Evolutionary conservation across 2,113 vertebrate genomes (phyloP), one percentile per base, ranked within the genome.

Genomic region (Lepisosteus oculatus): DNA sequence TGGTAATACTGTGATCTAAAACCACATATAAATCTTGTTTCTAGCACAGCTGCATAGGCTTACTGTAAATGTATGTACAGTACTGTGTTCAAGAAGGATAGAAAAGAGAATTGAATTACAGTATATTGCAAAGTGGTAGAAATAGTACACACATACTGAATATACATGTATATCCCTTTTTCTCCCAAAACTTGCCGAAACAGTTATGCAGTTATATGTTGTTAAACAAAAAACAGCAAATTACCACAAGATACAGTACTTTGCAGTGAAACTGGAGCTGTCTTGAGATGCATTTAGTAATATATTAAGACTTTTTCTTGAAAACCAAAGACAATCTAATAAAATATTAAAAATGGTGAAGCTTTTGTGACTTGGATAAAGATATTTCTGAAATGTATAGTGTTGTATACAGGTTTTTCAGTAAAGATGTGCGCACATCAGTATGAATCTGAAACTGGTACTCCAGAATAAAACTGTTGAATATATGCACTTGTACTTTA

Each of bases 1-100:
- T 56, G 12, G 29, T 69, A 69, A 54, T 56, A 69, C 54, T 56
- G 54, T 69, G 67, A 57, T 69, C 29, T 43, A 69, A 57, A 69
- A 43, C 67, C 54, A 5, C 6, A 57, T 54, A 69, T 57, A 57
- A 57, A 69, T 69, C 54, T 69, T 51, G 42, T 68, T 55, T 55
- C 45, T 29, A 55, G 47, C 51, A 41, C 9, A 29, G 66, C 66
- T 68, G 66, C 66, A 54, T 54, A n/a, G 13, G 66, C 66, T 68
- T 12, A 29, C 29, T 29, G 29, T 29, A 15, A 68, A 45, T 55
- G 47, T 29, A 51, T 67, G 17, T 68, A 15, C 51, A 8, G 9
- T 3, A 15, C 51, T n/a, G 9, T 3, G 47, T 12, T 12, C 54
- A 55, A 68, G 54, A n/a, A 29, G 15, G 66, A 17, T 47, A 68